These are phyloP conservation scores for Caenorhabditis brenneri DNA, from an alignment of 1,140 invertebrate genomes.

Conservation along the genomic window DNA sequence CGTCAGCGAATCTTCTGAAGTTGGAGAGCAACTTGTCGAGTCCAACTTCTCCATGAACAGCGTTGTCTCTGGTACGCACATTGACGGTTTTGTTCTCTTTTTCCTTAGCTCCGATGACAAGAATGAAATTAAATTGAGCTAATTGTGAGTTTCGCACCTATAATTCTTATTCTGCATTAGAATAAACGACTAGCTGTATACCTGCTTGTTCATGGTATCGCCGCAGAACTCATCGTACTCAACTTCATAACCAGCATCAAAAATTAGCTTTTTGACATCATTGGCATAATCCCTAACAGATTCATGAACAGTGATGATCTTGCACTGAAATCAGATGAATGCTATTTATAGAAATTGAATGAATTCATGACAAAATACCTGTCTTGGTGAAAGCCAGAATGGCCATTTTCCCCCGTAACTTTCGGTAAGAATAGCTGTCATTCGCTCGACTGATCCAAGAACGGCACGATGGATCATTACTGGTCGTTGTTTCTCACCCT, in stretches of 20 bases:
- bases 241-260: conserved; percentile 84
- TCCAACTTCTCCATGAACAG: conserved; percentile 90
- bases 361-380: conserved; percentile 74
- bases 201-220: conserved; percentile 96
- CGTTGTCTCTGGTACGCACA: conserved; percentile 94
- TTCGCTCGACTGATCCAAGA: conserved; percentile 93
- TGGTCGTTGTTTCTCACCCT: conserved; percentile 85
- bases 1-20: conserved; percentile 74
- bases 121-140: conserved; percentile 96
- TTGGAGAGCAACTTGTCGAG: conserved; percentile 82
- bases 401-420: conserved; percentile 95
- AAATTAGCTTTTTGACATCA: conserved; percentile 76
- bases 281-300: conserved; percentile 62
- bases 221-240: conserved; percentile 90
- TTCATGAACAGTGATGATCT: conserved; percentile 67
- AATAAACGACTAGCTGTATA: too few species aligned
- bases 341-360: too few species aligned
- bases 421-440: conserved; percentile 96
- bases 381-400: conserved; percentile 89
- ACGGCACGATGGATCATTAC: conserved; percentile 98
- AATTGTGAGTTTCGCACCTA: conserved; percentile 84
- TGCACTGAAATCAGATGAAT: conserved; percentile 57
- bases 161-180: too few species aligned
- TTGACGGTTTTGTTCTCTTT: conserved; percentile 88
- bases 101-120: conserved; percentile 95